Conservation (phyloP, 2,797 vertebrate genomes). For the Sebastes aleutianus region DNA sequence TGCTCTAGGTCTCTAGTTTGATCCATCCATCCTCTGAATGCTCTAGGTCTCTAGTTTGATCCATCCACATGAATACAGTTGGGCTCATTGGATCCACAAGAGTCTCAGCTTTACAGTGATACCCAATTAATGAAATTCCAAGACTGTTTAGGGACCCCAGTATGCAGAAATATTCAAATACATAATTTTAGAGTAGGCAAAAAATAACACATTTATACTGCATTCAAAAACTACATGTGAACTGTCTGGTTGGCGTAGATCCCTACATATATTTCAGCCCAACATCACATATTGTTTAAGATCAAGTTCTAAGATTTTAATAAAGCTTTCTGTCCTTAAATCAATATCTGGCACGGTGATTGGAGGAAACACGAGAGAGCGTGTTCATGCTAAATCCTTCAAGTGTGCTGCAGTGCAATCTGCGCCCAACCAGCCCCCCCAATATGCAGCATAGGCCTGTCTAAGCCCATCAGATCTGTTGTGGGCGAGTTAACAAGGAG, state of each 20-base stretch:
- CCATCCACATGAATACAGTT: too few relatives aligned
- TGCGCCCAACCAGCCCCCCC: conserved; percentile 58
- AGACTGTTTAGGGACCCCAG: too few relatives aligned
- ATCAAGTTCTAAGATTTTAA: conserved; percentile 4
- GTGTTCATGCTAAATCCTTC: conserved; percentile 39
- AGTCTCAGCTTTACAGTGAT: too few relatives aligned
- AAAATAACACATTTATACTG: too few relatives aligned
- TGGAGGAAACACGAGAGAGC: conserved; percentile 34
- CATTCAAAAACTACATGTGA: too few relatives aligned
- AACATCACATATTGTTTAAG: neutral
- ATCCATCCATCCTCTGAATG: too few relatives aligned
- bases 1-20: too few relatives aligned
- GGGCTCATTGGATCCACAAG: too few relatives aligned
- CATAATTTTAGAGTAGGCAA: too few relatives aligned
- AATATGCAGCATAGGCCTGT: conserved; percentile 70
- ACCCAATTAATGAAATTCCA: too few relatives aligned
- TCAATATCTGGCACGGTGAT: neutral
- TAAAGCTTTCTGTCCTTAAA: conserved; percentile 3
- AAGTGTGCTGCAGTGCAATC: conserved; percentile 51
- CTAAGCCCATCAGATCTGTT: conserved; percentile 75
- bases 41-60: too few relatives aligned
- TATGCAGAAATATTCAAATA: too few relatives aligned
- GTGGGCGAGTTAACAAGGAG: conserved; percentile 74
- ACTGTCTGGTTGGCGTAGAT: neutral
- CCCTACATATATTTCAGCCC: neutral